Base-by-base conservation (phyloP, 2,113 vertebrate genomes). In the Pterocles gutturalis region DNA sequence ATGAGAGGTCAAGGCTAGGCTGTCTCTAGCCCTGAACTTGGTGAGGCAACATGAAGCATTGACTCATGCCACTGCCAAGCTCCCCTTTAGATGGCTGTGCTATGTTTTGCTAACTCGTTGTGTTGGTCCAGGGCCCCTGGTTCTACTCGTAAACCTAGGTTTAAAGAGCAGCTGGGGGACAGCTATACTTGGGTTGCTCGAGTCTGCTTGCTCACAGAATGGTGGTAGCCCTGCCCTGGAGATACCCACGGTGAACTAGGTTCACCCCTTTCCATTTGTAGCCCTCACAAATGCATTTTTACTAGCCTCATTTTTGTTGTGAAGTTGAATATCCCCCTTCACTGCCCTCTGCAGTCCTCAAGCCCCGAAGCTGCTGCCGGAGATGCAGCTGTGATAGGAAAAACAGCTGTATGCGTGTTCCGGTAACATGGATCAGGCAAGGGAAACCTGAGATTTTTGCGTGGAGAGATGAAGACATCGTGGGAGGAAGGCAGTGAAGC, bases 381-480 rank as follows among this genome's bases (percentile, higher is more conserved):
- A 89, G 96, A 92, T 90, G 86, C 88, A 95, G 92, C 90, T 92
- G 90, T 84, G 90, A 92, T 91, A 92, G 82, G 53, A 80, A 95
- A 92, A 95, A 91, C 95, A 97, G 94, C 92, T 97, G 95, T 88
- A 60, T 45, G 86, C 0, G 0, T 78, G 80, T 93, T 96, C 73
- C 12, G 10, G 83, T 87, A 93, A 93, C 83, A 93, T 20, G 88
- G 80, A 87, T 79, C 72, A 76, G 89, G 61, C 76, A 33, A 92
- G 77, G 91, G 86, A 96, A 90, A 89, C 79, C 72, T 3, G 11
- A 81, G 79, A 54, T 83, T 93, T 95, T 81, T 90, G 93, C 86
- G 51, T 62, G 69, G 58, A 81, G 80, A 91, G 80, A 89, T 19
- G 80, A 91, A 95, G 90, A 89, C 69, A 43, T 71, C 3, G 34